Evolutionary conservation across 2,113 vertebrate genomes (phyloP).

Genomic region (Myotis brandtii): DNA sequence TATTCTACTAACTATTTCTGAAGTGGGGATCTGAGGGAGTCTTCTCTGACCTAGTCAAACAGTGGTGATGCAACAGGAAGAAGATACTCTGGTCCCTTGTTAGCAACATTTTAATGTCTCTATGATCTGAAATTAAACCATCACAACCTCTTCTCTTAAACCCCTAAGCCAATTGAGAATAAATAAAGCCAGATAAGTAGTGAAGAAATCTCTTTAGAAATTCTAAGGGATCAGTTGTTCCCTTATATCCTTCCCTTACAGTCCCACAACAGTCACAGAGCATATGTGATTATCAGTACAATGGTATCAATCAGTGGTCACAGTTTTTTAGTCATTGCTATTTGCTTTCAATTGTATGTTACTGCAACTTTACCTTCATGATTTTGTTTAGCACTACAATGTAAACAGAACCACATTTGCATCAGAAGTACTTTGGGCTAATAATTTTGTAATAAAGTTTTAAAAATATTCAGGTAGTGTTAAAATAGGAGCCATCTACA

Average conservation of each 20-base stretch:
- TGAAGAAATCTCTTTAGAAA: slow-evolving; percentile 34
- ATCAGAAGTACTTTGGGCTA: background rate
- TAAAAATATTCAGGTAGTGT: background rate
- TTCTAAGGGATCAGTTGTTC: background rate
- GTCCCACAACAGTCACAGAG: background rate
- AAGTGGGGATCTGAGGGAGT: background rate
- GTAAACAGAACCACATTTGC: slow-evolving; percentile 3
- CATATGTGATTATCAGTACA: background rate
- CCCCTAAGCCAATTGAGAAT: background rate
- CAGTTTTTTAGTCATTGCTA: slow-evolving; percentile 4
- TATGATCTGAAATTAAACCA: slow-evolving; percentile 21
- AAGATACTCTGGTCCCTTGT: background rate
- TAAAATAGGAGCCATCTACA: background rate
- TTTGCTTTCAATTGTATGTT: background rate
- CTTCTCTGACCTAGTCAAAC: background rate
- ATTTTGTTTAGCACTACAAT: background rate
- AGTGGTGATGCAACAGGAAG: background rate
- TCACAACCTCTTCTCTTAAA: background rate
- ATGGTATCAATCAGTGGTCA: background rate
- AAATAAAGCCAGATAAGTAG: background rate
- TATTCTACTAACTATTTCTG: background rate
- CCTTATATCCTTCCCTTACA: background rate
- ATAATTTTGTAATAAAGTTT: background rate
- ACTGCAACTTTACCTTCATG: background rate
- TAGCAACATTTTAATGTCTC: slow-evolving; percentile 3